Conservation (phyloP, 2,888 invertebrate genomes). For the Leptopilina drosophilae region DNA sequence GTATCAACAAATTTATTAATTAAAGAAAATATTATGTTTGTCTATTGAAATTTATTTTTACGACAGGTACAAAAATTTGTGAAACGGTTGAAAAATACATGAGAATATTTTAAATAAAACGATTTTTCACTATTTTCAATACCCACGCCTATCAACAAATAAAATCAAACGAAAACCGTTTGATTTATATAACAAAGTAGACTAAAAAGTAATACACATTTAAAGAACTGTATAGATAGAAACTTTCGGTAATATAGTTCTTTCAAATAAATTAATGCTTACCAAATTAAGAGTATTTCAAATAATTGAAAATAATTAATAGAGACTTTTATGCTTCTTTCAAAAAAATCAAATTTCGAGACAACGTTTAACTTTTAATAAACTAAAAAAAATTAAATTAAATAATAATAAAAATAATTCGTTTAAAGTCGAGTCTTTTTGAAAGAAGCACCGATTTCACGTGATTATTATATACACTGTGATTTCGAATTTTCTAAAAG, state of each 20-base stretch:
- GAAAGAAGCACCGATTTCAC: background rate
- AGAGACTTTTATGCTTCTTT: background rate
- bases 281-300: background rate
- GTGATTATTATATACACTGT: slow-evolving; percentile 12
- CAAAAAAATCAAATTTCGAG: background rate
- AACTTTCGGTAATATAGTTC: background rate
- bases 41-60: slow-evolving; percentile 60
- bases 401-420: background rate
- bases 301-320: no score
- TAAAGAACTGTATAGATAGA: background rate
- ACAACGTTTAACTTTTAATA: background rate
- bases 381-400: background rate
- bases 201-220: no score
- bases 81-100: slow-evolving; percentile 25
- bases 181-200: no score
- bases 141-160: background rate
- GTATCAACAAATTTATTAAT: background rate
- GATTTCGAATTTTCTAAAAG: background rate
- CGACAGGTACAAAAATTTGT: slow-evolving; percentile 42
- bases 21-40: slow-evolving; percentile 52
- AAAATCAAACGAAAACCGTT: background rate
- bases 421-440: background rate
- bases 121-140: background rate
- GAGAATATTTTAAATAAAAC: slow-evolving; percentile 23
- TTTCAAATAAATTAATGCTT: background rate